A percentile compares a stretch with the other conserved stretches of the same genome.
Conservation (phyloP, 2,797 vertebrate species). For the Threskiornis aethiopicus region DNA sequence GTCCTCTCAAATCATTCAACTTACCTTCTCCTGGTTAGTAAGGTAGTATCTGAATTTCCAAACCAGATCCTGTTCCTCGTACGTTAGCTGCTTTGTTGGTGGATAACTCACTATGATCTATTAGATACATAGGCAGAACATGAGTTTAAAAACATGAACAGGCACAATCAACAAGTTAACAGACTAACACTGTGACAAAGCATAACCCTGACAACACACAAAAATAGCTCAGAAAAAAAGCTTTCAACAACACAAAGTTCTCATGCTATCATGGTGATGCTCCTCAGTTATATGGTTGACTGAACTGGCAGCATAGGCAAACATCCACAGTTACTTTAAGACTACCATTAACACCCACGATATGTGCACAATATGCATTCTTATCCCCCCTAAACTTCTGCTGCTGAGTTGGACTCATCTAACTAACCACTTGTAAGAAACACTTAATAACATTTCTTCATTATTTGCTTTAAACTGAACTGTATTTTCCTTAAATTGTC, state of each 20-base stretch:
- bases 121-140: neutral
- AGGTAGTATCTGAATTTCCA: slow-evolving; percentile 99
- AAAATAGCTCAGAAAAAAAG: neutral
- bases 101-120: slow-evolving; percentile 98
- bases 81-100: slow-evolving; percentile 94
- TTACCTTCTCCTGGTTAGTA: slow-evolving; percentile 96
- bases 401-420: neutral
- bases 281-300: neutral
- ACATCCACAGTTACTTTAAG: neutral
- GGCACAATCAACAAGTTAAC: neutral
- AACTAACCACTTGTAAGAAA: neutral
- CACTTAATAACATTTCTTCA: neutral
- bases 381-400: neutral
- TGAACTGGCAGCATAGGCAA: neutral
- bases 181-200: neutral
- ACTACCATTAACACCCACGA: neutral
- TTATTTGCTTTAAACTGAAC: neutral
- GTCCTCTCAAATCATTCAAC: neutral
- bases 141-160: neutral
- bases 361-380: neutral
- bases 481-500: neutral
- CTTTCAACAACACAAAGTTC: neutral
- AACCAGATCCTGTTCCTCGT: slow-evolving; percentile 97
- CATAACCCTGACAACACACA: neutral
- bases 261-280: neutral